A percentile compares a stretch with the other conserved stretches of the same genome.
Evolutionary conservation across 64 coral and sea anemone species (phyloP).

Genomic region (Pocillopora damicornis): DNA sequence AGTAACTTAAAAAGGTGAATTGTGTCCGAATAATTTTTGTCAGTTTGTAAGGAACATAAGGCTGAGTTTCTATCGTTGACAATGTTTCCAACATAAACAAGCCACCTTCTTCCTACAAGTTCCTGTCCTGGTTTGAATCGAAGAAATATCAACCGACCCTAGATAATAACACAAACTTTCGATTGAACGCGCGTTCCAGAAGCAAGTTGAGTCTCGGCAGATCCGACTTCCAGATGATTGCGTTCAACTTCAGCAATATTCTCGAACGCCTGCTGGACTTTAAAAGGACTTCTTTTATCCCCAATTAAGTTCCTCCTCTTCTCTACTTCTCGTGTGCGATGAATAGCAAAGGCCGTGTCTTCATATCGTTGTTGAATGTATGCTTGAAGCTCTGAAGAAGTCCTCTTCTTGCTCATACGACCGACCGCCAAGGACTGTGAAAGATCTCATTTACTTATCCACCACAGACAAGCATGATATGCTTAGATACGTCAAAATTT

Average conservation of each 20-base stretch:
- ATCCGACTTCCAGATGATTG: neutral
- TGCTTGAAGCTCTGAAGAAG: conserved; percentile 29
- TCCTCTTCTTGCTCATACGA: conserved; percentile 15
- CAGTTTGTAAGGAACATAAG: too few species aligned
- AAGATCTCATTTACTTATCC: neutral
- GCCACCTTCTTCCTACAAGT: too few species aligned
- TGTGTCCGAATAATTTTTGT: too few species aligned
- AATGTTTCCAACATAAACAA: too few species aligned
- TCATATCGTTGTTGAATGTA: conserved; percentile 29
- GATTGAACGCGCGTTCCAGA: neutral
- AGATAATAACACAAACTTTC: conserved; percentile 4
- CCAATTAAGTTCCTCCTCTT: neutral
- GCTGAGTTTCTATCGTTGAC: too few species aligned
- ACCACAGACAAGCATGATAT: neutral
- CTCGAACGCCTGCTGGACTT: conserved; percentile 11
- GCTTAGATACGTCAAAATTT: neutral
- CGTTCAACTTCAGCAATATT: neutral
- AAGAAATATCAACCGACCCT: too few species aligned
- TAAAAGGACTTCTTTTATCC: neutral
- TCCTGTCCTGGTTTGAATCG: too few species aligned
- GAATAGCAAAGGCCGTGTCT: conserved; percentile 9
- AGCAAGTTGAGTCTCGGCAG: neutral
- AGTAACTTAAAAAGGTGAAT: too few species aligned
- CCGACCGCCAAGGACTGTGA: neutral
- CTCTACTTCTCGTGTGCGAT: neutral